A percentile compares a stretch with the other conserved stretches of the same genome.
Conservation (phyloP, 2,888 invertebrate genomes). For the Cheiracanthium punctorium region DNA sequence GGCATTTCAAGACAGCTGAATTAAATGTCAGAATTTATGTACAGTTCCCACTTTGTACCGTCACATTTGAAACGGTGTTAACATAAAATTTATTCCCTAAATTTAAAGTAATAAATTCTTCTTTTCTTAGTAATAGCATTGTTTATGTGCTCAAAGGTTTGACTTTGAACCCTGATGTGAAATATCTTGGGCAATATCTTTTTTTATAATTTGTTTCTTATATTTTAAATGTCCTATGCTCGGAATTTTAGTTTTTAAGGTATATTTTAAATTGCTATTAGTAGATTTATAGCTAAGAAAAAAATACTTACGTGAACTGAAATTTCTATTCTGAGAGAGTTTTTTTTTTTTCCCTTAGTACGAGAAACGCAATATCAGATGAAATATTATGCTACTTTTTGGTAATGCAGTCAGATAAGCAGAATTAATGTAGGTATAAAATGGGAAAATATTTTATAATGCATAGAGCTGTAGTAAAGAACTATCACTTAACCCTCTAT, state of each 20-base stretch:
- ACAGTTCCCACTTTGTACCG: background rate
- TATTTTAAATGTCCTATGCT: background rate
- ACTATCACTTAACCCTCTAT: too few species aligned
- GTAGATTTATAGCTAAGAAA: background rate
- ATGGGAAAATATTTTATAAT: too few species aligned
- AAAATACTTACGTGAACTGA: too few species aligned
- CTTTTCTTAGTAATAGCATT: background rate
- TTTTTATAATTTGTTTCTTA: background rate
- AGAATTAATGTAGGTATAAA: too few species aligned
- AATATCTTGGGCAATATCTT: background rate
- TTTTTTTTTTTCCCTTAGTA: background rate
- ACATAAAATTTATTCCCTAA: conserved; percentile 10
- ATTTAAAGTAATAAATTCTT: conserved; percentile 13
- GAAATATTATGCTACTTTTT: background rate
- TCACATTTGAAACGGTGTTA: conserved; percentile 15
- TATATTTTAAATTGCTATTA: background rate
- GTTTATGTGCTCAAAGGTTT: conserved; percentile 5
- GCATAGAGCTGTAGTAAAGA: too few species aligned
- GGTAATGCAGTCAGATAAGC: too few species aligned
- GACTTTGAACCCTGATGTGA: background rate
- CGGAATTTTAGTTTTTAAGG: background rate
- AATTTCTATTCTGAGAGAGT: too few species aligned
- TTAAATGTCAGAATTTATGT: conserved; percentile 13
- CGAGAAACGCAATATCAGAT: background rate
- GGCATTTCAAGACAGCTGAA: conserved; percentile 11